phyloP scores from a whole-genome alignment of 2,797 vertebrate species.

The Gymnocypris eckloni region DNA sequence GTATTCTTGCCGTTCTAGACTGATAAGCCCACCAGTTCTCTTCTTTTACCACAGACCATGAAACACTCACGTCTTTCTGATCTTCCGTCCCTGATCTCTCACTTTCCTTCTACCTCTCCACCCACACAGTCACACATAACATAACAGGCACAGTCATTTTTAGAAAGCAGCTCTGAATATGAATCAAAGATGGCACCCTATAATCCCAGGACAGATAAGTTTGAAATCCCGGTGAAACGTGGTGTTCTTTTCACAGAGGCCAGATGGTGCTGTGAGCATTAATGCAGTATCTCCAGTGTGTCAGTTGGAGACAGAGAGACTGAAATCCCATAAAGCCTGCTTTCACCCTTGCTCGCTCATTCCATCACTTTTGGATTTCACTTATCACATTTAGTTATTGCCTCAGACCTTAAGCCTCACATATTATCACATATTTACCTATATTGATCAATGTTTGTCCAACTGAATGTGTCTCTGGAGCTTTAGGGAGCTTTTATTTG shows the following conservation, averaged over 20 bases:
- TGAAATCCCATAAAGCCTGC: conserved; percentile 52
- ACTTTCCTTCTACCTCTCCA: conserved; percentile 47
- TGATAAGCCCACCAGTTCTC: conserved; percentile 17
- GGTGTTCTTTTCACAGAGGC: conserved; percentile 62
- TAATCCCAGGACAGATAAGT: conserved; percentile 61
- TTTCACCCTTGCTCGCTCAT: conserved; percentile 49
- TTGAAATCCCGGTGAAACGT: conserved; percentile 60
- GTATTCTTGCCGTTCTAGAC: conserved; percentile 15
- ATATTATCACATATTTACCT: conserved; percentile 54
- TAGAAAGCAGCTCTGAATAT: conserved; percentile 60
- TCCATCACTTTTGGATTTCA: conserved; percentile 54
- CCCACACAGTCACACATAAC: conserved; percentile 57
- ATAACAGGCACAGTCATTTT: conserved; percentile 51
- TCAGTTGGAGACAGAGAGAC: conserved; percentile 49
- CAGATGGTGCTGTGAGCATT: conserved; percentile 64
- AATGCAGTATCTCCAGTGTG: conserved; percentile 61
- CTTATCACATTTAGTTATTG: conserved; percentile 50
- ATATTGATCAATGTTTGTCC: conserved; percentile 55
- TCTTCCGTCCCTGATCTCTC: conserved; percentile 30
- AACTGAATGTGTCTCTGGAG: conserved; percentile 49
- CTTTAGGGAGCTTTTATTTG: conserved; percentile 25
- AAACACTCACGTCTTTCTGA: conserved; percentile 32
- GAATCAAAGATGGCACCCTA: conserved; percentile 63
- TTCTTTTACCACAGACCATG: conserved; percentile 26
- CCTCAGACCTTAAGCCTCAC: conserved; percentile 42